Conservation (phyloP, 2,113 vertebrate genomes). For the Dolichotis patagonum region DNA sequence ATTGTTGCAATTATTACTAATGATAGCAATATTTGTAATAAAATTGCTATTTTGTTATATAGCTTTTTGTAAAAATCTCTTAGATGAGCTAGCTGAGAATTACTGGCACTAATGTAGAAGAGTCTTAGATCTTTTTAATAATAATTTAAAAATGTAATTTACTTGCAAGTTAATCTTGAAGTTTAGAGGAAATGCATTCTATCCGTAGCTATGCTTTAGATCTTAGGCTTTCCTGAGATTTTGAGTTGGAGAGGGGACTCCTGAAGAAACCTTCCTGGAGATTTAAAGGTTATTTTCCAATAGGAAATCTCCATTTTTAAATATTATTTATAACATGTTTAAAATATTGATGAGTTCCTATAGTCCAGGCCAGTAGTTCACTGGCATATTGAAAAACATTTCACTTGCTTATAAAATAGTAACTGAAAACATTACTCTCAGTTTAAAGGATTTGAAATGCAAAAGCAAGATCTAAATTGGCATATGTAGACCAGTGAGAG, state of each 20-base stretch:
- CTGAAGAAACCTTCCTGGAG: not conserved
- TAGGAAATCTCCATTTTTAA: not conserved
- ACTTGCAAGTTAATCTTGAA: not conserved
- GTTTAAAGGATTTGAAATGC: not conserved
- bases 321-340: not conserved
- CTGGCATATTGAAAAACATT: not conserved
- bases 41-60: not conserved
- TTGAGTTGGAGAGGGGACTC: not conserved
- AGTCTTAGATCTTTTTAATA: slow-evolving; percentile 11
- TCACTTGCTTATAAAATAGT: not conserved
- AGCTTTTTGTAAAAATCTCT: not conserved
- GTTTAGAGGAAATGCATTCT: not conserved
- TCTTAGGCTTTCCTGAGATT: not conserved
- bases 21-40: not conserved
- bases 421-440: not conserved
- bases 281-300: not conserved
- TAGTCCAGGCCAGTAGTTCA: not conserved
- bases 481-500: not conserved
- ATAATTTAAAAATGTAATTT: not conserved
- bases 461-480: not conserved
- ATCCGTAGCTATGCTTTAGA: not conserved
- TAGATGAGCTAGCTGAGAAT: not conserved
- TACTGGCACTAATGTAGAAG: not conserved
- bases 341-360: not conserved
- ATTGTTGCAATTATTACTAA: not conserved